phyloP scores from a whole-genome alignment of 2,888 invertebrate genomes.

The Halictus quadricinctus region DNA sequence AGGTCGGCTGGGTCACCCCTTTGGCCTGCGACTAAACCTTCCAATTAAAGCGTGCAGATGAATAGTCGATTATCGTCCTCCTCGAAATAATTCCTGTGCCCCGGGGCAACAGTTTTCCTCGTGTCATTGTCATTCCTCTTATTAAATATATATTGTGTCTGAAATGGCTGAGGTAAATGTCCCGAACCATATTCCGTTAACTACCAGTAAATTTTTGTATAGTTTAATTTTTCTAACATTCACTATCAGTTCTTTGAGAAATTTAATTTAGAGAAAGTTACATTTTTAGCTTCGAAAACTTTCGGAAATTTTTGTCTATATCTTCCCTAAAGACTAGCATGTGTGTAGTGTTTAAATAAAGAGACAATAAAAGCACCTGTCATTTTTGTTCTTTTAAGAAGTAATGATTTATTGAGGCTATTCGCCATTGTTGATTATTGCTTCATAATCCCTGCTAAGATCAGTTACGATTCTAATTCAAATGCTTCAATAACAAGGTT shows the following conservation, averaged over 20 bases:
- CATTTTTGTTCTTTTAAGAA: background rate
- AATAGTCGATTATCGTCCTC: slow-evolving; percentile 63
- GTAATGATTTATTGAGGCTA: background rate
- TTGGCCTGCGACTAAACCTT: slow-evolving; percentile 72
- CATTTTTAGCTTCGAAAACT: background rate
- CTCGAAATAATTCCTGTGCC: slow-evolving; percentile 16
- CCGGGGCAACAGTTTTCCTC: background rate
- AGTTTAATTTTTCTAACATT: background rate
- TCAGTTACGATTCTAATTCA: slow-evolving; percentile 10
- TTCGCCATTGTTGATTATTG: background rate
- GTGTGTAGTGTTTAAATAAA: background rate
- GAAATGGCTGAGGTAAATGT: background rate
- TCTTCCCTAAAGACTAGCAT: background rate
- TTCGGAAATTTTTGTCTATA: background rate
- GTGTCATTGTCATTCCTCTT: slow-evolving; percentile 3
- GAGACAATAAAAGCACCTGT: background rate
- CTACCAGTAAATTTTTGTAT: background rate
- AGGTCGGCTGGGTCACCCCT: slow-evolving; percentile 71
- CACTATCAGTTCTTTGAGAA: background rate
- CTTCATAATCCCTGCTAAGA: background rate
- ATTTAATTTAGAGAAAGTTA: background rate
- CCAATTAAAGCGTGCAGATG: slow-evolving; percentile 75
- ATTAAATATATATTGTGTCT: background rate
- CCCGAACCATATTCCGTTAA: background rate
- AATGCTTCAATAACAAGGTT: slow-evolving; percentile 17